These are phyloP conservation scores for Montipora capricornis DNA, from an alignment of 64 coral and sea anemone species.

Conservation along the genomic window DNA sequence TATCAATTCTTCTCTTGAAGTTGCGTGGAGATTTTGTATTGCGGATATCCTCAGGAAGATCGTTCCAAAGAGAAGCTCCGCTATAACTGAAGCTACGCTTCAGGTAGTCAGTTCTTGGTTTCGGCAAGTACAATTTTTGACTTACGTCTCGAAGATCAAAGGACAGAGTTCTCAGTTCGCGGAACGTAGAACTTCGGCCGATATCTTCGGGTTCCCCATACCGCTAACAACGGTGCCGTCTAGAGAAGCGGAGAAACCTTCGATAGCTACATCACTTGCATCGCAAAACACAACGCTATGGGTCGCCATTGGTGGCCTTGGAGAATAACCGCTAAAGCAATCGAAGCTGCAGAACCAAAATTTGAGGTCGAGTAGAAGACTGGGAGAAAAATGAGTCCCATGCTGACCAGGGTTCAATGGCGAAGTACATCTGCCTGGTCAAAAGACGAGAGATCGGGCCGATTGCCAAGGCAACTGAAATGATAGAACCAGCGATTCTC, in stretches of 20 bases:
- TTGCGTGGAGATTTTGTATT: too few species aligned
- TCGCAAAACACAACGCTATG: constrained; percentile 34
- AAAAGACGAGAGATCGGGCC: constrained; percentile 63
- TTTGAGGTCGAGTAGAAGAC: constrained; percentile 35
- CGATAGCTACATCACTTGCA: constrained; percentile 42
- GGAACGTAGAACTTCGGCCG: constrained; percentile 31
- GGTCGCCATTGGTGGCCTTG: background rate
- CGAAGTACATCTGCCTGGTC: constrained; percentile 64
- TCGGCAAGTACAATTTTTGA: too few species aligned
- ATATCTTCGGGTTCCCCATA: constrained; percentile 34
- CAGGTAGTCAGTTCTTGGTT: too few species aligned
- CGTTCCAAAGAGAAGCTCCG: too few species aligned
- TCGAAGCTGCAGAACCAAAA: constrained; percentile 60
- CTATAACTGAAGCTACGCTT: too few species aligned
- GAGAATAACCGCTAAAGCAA: constrained; percentile 43
- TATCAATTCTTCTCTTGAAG: too few species aligned
- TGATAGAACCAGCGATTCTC: constrained; percentile 50
- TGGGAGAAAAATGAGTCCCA: constrained; percentile 1
- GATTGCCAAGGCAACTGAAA: constrained; percentile 45
- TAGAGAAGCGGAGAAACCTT: background rate
- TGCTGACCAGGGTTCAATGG: constrained; percentile 50
- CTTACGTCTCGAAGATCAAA: too few species aligned
- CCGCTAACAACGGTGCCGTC: constrained; percentile 28
- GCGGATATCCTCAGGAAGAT: too few species aligned
- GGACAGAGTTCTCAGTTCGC: too few species aligned